Evolutionary conservation across 2,113 vertebrate species (phyloP).

Genomic region (Myiopsitta monachus): DNA sequence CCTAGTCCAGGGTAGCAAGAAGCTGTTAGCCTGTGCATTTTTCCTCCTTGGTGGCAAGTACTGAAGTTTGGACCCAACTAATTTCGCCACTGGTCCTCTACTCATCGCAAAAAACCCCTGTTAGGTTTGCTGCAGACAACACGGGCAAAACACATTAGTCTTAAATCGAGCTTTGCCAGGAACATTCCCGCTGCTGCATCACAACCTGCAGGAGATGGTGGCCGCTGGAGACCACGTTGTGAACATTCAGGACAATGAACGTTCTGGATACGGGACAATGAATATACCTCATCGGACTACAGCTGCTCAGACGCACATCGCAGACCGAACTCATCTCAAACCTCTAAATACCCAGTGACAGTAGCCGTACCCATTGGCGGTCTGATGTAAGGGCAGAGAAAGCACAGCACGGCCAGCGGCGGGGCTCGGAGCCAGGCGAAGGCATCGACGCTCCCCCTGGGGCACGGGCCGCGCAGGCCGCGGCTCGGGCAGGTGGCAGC

Average conservation of each 20-base stretch:
- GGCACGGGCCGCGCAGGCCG: not conserved
- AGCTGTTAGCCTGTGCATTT: not conserved
- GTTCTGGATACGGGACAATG: too few species aligned
- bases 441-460: too few species aligned
- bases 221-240: fast-evolving
- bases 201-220: not conserved
- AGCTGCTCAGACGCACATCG: not conserved
- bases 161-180: fast-evolving
- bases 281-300: too few species aligned
- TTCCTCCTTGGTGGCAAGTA: not conserved
- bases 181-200: fast-evolving
- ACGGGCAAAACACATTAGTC: fast-evolving
- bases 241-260: too few species aligned
- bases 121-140: not conserved
- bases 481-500: not conserved
- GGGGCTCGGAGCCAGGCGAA: not conserved
- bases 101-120: too few species aligned
- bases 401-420: too few species aligned
- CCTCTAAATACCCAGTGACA: fast-evolving
- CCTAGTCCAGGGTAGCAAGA: fast-evolving
- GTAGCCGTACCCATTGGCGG: fast-evolving
- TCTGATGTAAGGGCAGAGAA: not conserved
- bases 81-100: not conserved
- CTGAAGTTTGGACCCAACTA: not conserved
- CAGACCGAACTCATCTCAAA: not conserved